These are phyloP conservation scores for Linyphia triangularis DNA, from an alignment of 2,888 invertebrate species.

Conservation along the genomic window DNA sequence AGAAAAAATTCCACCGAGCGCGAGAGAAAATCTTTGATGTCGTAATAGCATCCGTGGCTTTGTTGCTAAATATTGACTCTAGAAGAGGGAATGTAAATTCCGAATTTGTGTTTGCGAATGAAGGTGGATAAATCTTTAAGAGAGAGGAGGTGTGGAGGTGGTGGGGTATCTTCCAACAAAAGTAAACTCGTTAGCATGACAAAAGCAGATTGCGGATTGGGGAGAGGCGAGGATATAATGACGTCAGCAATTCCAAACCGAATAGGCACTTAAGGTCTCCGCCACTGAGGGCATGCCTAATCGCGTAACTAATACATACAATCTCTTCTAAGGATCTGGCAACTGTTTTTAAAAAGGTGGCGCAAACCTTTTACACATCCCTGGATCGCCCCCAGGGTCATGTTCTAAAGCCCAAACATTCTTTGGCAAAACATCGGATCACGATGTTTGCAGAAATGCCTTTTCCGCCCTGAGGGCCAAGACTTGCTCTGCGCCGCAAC, in stretches of 20 bases:
- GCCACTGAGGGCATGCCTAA: conserved; percentile 30
- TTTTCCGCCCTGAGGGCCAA: conserved; percentile 9
- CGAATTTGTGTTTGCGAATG: conserved; percentile 69
- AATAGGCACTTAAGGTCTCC: conserved; percentile 53
- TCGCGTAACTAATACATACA: conserved; percentile 62
- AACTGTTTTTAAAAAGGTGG: conserved; percentile 53
- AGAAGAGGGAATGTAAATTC: conserved; percentile 68
- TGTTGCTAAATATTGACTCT: conserved; percentile 75
- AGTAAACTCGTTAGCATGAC: conserved; percentile 75
- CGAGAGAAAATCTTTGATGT: conserved; percentile 72
- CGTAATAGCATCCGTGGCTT: conserved; percentile 71
- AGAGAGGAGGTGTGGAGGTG: not conserved
- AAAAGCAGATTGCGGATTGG: conserved; percentile 64
- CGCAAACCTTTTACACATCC: conserved; percentile 3
- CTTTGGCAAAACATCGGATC: conserved; percentile 67
- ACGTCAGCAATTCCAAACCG: conserved; percentile 59
- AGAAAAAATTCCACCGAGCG: conserved; percentile 19
- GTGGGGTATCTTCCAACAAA: conserved; percentile 53
- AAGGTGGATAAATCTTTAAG: not conserved
- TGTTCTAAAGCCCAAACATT: conserved; percentile 65
- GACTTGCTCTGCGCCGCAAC: not conserved
- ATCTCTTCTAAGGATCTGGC: not conserved
- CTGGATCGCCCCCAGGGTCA: conserved; percentile 51
- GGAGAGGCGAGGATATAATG: conserved; percentile 33
- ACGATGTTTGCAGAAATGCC: conserved; percentile 65